Evolutionary conservation across 1,140 invertebrate genomes (phyloP).

Genomic region (Proales similis): DNA sequence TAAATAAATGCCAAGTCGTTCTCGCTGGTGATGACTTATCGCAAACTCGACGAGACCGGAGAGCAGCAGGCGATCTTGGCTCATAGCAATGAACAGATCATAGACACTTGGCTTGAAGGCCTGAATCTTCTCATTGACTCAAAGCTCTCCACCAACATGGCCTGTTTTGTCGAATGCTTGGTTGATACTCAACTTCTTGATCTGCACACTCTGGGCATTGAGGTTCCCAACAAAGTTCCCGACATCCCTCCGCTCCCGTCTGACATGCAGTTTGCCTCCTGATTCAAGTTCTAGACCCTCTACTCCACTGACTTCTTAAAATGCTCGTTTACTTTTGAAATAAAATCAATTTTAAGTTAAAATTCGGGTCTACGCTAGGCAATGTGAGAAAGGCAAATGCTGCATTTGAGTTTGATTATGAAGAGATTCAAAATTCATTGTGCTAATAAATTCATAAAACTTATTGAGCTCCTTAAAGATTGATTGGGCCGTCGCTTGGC

Average conservation of each 20-base stretch:
- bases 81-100: constrained; percentile 11
- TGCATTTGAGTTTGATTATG: too few species aligned
- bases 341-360: background rate
- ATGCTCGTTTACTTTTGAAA: background rate
- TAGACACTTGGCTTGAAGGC: constrained; percentile 24
- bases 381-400: too few species aligned
- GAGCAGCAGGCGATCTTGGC: constrained; percentile 4
- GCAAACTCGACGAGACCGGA: constrained; percentile 15
- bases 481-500: too few species aligned
- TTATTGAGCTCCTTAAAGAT: too few species aligned
- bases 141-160: constrained; percentile 13
- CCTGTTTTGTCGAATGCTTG: constrained; percentile 35
- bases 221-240: constrained; percentile 15
- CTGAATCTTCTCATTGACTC: constrained; percentile 27
- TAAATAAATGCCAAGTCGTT: background rate
- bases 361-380: too few species aligned
- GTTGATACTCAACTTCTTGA: constrained; percentile 23
- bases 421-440: too few species aligned
- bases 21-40: background rate
- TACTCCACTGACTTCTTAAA: too few species aligned
- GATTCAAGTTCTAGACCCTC: too few species aligned
- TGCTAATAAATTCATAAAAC: too few species aligned
- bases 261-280: constrained; percentile 12
- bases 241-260: constrained; percentile 7
- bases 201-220: constrained; percentile 12